Percentiles rank a stretch among this genome's conserved stretches.
phyloP scores from a whole-genome alignment of 1,140 invertebrate species.

The Parasteatoda tepidariorum region DNA sequence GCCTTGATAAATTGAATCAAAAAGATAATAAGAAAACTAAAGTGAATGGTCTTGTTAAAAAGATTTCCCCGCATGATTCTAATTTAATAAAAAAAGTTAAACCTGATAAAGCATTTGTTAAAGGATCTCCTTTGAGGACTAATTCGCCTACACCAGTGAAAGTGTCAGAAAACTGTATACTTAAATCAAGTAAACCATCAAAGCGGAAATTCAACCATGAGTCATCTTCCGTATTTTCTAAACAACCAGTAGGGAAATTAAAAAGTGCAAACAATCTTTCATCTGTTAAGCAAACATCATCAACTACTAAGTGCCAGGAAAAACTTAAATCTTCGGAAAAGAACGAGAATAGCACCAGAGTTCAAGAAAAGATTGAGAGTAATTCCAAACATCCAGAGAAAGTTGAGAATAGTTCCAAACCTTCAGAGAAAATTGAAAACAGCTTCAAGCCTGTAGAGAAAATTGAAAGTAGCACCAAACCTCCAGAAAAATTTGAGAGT shows the following conservation, averaged over 20 bases:
- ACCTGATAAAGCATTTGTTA: slow-evolving; percentile 25
- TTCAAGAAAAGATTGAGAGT: slow-evolving; percentile 55
- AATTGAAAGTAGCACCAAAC: background rate
- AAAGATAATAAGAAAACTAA: background rate
- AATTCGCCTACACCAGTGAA: slow-evolving; percentile 6
- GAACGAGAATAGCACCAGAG: no score
- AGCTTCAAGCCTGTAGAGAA: background rate
- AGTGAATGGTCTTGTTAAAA: background rate
- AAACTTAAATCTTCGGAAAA: no score
- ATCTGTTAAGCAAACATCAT: background rate
- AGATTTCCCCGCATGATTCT: background rate
- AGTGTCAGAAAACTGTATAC: slow-evolving; percentile 1
- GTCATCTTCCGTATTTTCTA: background rate
- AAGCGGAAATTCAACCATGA: slow-evolving; percentile 6
- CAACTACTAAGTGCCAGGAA: background rate
- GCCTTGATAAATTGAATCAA: background rate
- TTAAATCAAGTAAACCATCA: slow-evolving; percentile 6
- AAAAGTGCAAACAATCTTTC: slow-evolving; percentile 10
- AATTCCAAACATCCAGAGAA: background rate
- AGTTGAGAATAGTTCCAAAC: background rate
- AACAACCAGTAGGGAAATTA: slow-evolving; percentile 4
- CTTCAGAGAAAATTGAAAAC: no score
- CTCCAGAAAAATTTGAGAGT: background rate
- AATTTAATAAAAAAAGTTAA: background rate
- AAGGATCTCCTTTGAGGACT: slow-evolving; percentile 17